A percentile compares a stretch with the other conserved stretches of the same genome.
Conservation (phyloP, 2,888 invertebrate genomes). For the Hofmannophila pseudospretella region DNA sequence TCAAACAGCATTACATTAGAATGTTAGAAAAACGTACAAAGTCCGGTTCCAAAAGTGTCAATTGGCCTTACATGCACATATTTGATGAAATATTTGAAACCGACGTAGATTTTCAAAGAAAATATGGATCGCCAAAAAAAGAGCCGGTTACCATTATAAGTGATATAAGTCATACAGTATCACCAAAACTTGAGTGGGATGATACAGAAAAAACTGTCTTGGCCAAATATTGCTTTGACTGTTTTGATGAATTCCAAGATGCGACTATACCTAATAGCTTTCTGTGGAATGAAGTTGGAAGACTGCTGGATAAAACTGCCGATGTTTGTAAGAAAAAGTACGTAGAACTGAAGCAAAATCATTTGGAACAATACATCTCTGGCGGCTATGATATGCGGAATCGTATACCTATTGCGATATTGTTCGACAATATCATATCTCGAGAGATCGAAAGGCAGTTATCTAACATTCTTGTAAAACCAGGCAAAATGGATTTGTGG, state of each 20-base stretch:
- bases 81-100: slow-evolving; percentile 57
- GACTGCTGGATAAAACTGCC: slow-evolving; percentile 50
- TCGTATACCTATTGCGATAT: slow-evolving; percentile 47
- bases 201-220: slow-evolving; percentile 51
- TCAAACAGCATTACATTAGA: slow-evolving; percentile 59
- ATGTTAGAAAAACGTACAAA: slow-evolving; percentile 44
- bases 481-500: slow-evolving; percentile 28
- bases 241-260: slow-evolving; percentile 61
- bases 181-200: slow-evolving; percentile 39
- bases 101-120: slow-evolving; percentile 50
- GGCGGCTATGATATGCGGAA: slow-evolving; percentile 39
- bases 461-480: slow-evolving; percentile 14
- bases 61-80: slow-evolving; percentile 57
- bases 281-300: slow-evolving; percentile 63
- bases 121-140: slow-evolving; percentile 19
- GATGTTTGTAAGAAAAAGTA: slow-evolving; percentile 48
- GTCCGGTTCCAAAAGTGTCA: slow-evolving; percentile 32
- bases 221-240: slow-evolving; percentile 61
- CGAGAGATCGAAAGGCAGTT: slow-evolving; percentile 43
- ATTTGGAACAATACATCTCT: slow-evolving; percentile 40
- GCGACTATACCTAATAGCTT: slow-evolving; percentile 57
- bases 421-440: slow-evolving; percentile 57
- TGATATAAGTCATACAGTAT: neutral
- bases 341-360: slow-evolving; percentile 37
- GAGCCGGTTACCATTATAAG: neutral